Evolutionary conservation across 2,113 vertebrate species (phyloP).

Genomic region (Amblyopsis rosae): DNA sequence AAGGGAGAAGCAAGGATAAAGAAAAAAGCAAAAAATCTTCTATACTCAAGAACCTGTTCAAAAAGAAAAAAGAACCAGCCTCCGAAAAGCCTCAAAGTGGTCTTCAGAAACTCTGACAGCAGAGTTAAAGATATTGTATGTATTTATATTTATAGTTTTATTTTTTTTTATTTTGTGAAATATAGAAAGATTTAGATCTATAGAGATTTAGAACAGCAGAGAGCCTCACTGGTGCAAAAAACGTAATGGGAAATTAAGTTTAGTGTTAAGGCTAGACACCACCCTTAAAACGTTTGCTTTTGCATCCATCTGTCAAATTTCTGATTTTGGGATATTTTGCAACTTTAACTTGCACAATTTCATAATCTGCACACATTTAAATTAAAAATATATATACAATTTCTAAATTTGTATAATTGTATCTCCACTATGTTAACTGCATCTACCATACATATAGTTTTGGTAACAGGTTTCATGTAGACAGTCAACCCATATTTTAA

Average conservation of each 20-base stretch:
- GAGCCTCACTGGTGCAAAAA: too few relatives aligned
- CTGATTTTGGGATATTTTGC: too few relatives aligned
- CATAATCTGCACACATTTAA: too few relatives aligned
- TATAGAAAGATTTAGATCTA: neutral
- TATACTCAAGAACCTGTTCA: constrained; percentile 93
- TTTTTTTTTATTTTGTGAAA: neutral
- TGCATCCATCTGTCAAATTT: too few relatives aligned
- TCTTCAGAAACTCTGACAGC: constrained; percentile 67
- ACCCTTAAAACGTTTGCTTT: neutral
- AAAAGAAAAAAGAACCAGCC: constrained; percentile 81
- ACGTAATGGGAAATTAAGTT: neutral
- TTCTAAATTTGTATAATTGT: too few relatives aligned
- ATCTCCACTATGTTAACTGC: too few relatives aligned
- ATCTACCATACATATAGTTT: too few relatives aligned
- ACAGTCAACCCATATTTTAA: too few relatives aligned
- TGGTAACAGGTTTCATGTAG: too few relatives aligned
- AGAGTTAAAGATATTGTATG: neutral
- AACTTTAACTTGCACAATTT: too few relatives aligned
- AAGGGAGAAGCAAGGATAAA: constrained; percentile 72
- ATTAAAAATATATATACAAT: too few relatives aligned
- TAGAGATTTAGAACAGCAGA: neutral
- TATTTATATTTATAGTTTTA: neutral
- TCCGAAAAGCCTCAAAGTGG: constrained; percentile 62
- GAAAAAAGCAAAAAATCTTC: constrained; percentile 89
- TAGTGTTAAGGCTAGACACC: neutral